Base-by-base conservation (phyloP, 2,797 vertebrate species). In the Brachymystax lenok region DNA sequence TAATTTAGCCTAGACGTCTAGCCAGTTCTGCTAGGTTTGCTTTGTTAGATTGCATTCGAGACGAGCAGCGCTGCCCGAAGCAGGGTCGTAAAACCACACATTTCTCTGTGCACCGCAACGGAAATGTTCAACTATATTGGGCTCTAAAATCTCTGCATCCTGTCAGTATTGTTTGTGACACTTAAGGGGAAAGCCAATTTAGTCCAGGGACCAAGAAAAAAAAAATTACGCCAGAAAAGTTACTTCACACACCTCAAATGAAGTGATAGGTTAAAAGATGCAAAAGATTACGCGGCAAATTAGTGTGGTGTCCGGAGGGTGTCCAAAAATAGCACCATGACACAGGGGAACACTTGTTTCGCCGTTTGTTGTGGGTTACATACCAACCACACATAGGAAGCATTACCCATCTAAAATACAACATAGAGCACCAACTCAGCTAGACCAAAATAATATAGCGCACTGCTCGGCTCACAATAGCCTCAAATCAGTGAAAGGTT, bases 1-100 rank as follows among this genome's bases (percentile, higher is more conserved):
- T 94, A 91, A 96, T 96, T 96, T 94, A 94, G 86, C 87, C 93
- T 94, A 96, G 95, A 95, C 94, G 95, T 96, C 95, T 96, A 95
- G 95, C 95, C 94, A 93, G 90, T 88, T 46, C 72, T 27, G 66
- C 68, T 86, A 89, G 91, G 90, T 90, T 93, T 91, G 93, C 95
- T 95, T 95, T 95, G 94, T 95, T 94, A 91, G 61, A 73, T 83
- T 81, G 88, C 86, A 93, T 95, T 95, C 92, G 94, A 87, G 89
- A 85, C 82, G 86, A 88, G 91, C 90, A 90, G 85, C 88, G 88
- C 87, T 84, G 92, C 93, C 92, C 93, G 92, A 94, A 93, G 91
- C 93, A 93, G 91, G 89, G 93, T 80, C 93, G 91, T 95, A 95
- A 95, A 88, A 52, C 92, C 79, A 79, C 86, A 87, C 91, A 89